Evolutionary conservation across 2,888 invertebrate genomes (phyloP).

Genomic region (Mesochorus sp.): DNA sequence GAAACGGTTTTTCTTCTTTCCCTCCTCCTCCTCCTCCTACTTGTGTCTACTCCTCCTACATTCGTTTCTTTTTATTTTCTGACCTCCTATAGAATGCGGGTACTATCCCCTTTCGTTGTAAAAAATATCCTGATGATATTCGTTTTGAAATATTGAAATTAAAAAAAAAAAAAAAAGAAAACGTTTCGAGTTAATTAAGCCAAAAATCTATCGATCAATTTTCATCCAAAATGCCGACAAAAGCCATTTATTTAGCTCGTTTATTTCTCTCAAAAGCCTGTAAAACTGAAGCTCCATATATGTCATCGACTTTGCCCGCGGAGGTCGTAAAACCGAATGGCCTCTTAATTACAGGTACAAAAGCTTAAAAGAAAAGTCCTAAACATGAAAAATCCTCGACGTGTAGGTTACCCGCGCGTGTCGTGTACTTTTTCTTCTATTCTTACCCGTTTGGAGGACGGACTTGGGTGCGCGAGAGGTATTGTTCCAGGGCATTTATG

Average conservation of each 20-base stretch:
- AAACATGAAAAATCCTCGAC: constrained; percentile 44
- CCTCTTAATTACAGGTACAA: constrained; percentile 66
- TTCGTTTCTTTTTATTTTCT: constrained; percentile 35
- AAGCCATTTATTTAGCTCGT: not conserved
- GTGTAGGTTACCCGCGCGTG: constrained; percentile 48
- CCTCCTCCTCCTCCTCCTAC: constrained; percentile 5
- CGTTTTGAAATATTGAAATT: too few species aligned
- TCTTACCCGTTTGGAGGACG: constrained; percentile 43
- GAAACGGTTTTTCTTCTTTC: constrained; percentile 27
- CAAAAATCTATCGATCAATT: too few species aligned
- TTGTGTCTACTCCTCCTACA: constrained; percentile 19
- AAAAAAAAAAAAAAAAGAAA: too few species aligned
- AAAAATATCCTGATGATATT: constrained; percentile 39
- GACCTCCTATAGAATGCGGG: constrained; percentile 30
- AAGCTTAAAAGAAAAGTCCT: constrained; percentile 38
- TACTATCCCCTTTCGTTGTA: constrained; percentile 46
- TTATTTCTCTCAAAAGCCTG: constrained; percentile 26
- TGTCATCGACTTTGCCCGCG: constrained; percentile 1
- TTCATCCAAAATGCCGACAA: not conserved
- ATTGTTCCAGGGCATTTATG: constrained; percentile 79
- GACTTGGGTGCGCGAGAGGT: constrained; percentile 63
- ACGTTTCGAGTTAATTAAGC: too few species aligned
- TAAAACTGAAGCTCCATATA: constrained; percentile 46
- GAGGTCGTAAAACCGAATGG: constrained; percentile 64
- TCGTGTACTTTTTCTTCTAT: constrained; percentile 43